These are phyloP conservation scores for Gymnopithys bicolor DNA, from an alignment of 2,797 vertebrate species.

Conservation along the genomic window DNA sequence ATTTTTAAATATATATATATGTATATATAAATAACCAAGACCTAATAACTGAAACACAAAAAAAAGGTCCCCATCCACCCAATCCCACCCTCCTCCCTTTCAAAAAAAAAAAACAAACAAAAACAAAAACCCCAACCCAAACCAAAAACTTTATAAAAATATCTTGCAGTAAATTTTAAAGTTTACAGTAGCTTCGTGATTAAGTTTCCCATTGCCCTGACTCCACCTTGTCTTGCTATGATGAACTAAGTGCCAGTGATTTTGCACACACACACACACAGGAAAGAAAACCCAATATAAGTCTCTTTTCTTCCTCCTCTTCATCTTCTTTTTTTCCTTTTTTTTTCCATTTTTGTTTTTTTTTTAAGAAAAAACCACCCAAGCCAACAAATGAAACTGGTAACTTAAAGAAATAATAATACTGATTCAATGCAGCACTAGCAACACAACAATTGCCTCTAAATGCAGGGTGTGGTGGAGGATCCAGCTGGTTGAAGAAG, in stretches of 20 bases:
- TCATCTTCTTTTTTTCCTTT: neutral
- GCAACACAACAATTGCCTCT: slow-evolving; percentile 81
- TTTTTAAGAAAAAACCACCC: slow-evolving; percentile 26
- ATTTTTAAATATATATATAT: slow-evolving; percentile 76
- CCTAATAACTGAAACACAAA: slow-evolving; percentile 84
- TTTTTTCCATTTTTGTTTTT: neutral
- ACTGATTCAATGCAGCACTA: slow-evolving; percentile 78
- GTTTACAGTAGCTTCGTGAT: slow-evolving; percentile 82
- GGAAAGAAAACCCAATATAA: slow-evolving; percentile 59
- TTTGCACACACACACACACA: slow-evolving; percentile 66
- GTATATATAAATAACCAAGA: slow-evolving; percentile 87
- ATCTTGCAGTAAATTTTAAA: slow-evolving; percentile 84
- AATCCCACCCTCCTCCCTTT: slow-evolving; percentile 63
- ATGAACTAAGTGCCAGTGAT: slow-evolving; percentile 71
- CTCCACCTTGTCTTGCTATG: slow-evolving; percentile 70
- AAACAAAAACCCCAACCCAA: neutral
- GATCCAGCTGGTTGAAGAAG: slow-evolving; percentile 69
- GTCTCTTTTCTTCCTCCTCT: slow-evolving; percentile 67
- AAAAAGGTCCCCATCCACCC: slow-evolving; percentile 64
- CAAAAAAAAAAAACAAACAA: slow-evolving; percentile 12
- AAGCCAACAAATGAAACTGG: slow-evolving; percentile 65
- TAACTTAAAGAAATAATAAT: slow-evolving; percentile 79
- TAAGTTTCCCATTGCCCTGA: slow-evolving; percentile 68
- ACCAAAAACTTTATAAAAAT: slow-evolving; percentile 79
- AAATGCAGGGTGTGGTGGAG: slow-evolving; percentile 57